phyloP scores from a whole-genome alignment of 2,888 invertebrate species.

The Amiota communis region DNA sequence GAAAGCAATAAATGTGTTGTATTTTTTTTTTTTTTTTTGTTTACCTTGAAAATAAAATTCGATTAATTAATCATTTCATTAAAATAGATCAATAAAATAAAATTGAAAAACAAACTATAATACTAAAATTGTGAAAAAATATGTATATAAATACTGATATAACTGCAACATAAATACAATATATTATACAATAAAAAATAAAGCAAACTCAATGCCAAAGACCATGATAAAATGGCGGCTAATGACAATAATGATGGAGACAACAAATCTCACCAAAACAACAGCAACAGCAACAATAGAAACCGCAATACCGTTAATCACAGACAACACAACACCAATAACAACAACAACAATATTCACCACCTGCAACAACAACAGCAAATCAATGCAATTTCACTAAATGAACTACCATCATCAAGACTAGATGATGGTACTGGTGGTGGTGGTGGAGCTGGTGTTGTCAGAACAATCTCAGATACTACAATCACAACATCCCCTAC shows the following conservation, averaged over 20 bases:
- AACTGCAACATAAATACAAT: too few relatives aligned
- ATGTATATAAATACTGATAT: not conserved
- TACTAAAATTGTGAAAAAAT: constrained; percentile 15
- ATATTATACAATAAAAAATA: constrained; percentile 21
- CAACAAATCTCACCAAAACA: constrained; percentile 6
- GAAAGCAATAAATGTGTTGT: too few relatives aligned
- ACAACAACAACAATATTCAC: too few relatives aligned
- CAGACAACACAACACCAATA: constrained; percentile 8
- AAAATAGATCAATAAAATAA: not conserved
- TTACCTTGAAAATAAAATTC: too few relatives aligned
- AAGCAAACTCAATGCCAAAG: constrained; percentile 17
- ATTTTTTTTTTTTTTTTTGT: too few relatives aligned
- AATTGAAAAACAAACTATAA: constrained; percentile 13
- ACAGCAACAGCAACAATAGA: constrained; percentile 13
- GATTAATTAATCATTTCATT: too few relatives aligned
- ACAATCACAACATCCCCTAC: not conserved
- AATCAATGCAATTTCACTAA: not conserved
- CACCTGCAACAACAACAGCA: constrained; percentile 14
- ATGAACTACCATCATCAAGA: too few relatives aligned
- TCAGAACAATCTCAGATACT: constrained; percentile 28
- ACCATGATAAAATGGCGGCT: constrained; percentile 39
- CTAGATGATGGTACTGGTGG: too few relatives aligned
- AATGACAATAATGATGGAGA: constrained; percentile 24
- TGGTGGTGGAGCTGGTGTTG: too few relatives aligned
- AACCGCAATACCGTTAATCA: constrained; percentile 1